Evolutionary conservation across 2,888 invertebrate genomes (phyloP).

Genomic region (Drosophila percnosoma): DNA sequence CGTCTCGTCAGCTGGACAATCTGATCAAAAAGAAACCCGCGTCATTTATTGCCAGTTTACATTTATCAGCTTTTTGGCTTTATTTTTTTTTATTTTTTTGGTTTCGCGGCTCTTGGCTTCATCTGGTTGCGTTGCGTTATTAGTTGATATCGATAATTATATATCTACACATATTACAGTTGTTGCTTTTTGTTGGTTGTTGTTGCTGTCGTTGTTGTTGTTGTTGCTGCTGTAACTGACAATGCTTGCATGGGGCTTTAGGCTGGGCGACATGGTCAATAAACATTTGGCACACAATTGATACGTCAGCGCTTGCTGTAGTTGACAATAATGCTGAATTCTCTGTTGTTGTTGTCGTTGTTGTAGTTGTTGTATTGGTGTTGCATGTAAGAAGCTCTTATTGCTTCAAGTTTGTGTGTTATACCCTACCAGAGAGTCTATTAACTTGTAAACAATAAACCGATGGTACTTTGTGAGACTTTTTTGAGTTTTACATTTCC

Average conservation of each 20-base stretch:
- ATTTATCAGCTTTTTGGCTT: slow-evolving; percentile 35
- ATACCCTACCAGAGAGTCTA: slow-evolving; percentile 9
- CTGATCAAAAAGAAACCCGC: slow-evolving; percentile 41
- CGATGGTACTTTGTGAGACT: not conserved
- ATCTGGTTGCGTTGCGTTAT: slow-evolving; percentile 49
- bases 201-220: not conserved
- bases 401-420: slow-evolving; percentile 12
- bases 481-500: not conserved
- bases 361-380: not conserved
- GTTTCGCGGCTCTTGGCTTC: slow-evolving; percentile 9
- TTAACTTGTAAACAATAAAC: not conserved
- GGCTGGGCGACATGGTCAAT: slow-evolving; percentile 74
- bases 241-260: slow-evolving; percentile 40
- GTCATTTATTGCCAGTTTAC: slow-evolving; percentile 43
- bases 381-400: slow-evolving; percentile 20
- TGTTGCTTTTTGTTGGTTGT: not conserved
- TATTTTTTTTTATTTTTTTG: not conserved
- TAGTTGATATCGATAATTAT: slow-evolving; percentile 53
- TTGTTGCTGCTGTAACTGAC: slow-evolving; percentile 26
- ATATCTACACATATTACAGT: slow-evolving; percentile 21
- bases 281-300: slow-evolving; percentile 82
- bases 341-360: slow-evolving; percentile 31
- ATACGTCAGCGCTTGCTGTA: slow-evolving; percentile 69
- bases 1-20: slow-evolving; percentile 37
- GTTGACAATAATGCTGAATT: slow-evolving; percentile 74